Base-by-base conservation (phyloP, 2,797 vertebrate species). In the Spinus pinus region DNA sequence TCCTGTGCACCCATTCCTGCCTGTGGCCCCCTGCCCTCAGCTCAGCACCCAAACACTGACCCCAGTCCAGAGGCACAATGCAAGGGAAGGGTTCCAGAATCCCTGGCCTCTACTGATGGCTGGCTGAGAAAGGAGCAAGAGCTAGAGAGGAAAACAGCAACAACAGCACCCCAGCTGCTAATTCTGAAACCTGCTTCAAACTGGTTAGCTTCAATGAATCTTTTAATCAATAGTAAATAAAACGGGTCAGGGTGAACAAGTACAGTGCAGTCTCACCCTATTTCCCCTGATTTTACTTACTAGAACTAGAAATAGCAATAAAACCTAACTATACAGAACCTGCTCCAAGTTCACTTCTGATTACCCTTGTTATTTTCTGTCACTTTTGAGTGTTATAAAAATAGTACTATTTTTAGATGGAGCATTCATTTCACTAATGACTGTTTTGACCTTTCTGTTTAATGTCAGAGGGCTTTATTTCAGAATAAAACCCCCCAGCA, bases 371-470 rank as follows among this genome's bases (percentile, higher is more conserved):
- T 69, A 46, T 84, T 90, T 91, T 82, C 72, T 69, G 70, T 54
- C 88, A 64, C 86, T 89, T 92, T 44, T 62, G 56, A 54, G 64
- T 56, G 65, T 65, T 93, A 61, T 31, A 86, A 86, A 65, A 27
- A 28, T 57, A 22, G 56, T 17, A 37, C 86, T 96, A 97, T 95
- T 96, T 96, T 97, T 85, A 97, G 86, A 69, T 78, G 39, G 75
- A 93, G 79, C 33, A 3, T 60, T 96, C 79, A 81, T 77, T 95
- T 97, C 77, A 81, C 60, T 87, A 91, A 91, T 83, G 75, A 94
- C 61, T 92, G 90, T 81, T 60, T 7, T 96, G 96, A 97, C 83
- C 94, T 97, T 97, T 97, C 90, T 86, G 85, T 78, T 97, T 96
- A 97, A 97, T 96, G 95, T 97, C 94, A 97, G 83, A 96, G 92